phyloP scores from a whole-genome alignment of 2,797 vertebrate species.

The Poecilia gillii region DNA sequence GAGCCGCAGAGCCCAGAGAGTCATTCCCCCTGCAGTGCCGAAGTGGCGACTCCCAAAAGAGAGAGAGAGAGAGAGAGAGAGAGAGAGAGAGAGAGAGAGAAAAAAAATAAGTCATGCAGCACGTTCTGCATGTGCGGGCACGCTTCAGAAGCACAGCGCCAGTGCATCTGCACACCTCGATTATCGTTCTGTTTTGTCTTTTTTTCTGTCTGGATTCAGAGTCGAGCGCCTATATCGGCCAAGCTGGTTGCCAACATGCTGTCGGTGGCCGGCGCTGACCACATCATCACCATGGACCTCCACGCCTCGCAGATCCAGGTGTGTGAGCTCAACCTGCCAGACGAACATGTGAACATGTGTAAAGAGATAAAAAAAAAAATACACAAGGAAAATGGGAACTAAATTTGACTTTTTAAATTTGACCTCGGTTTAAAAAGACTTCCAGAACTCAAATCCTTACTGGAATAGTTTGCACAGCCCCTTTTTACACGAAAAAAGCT shows the following conservation, averaged over 20 bases:
- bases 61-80: no score
- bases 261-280: conserved; percentile 93
- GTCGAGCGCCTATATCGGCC: conserved; percentile 93
- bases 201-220: conserved; percentile 66
- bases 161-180: background rate
- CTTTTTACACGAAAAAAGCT: background rate
- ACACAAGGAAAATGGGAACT: background rate
- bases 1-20: background rate
- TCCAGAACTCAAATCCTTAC: background rate
- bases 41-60: background rate
- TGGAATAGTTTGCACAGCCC: background rate
- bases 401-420: background rate
- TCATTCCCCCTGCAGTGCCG: background rate
- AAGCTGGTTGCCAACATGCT: conserved; percentile 97
- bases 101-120: no score
- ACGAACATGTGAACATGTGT: background rate
- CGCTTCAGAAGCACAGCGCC: background rate
- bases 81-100: no score
- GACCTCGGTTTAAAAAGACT: background rate
- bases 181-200: background rate
- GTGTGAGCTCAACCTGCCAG: conserved; percentile 3
- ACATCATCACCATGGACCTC: conserved; percentile 97
- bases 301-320: conserved; percentile 98
- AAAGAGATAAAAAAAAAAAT: no score
- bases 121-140: background rate